A percentile compares a stretch with the other conserved stretches of the same genome.
phyloP scores from a whole-genome alignment of 2,797 vertebrate genomes.

The Strix occidentalis region DNA sequence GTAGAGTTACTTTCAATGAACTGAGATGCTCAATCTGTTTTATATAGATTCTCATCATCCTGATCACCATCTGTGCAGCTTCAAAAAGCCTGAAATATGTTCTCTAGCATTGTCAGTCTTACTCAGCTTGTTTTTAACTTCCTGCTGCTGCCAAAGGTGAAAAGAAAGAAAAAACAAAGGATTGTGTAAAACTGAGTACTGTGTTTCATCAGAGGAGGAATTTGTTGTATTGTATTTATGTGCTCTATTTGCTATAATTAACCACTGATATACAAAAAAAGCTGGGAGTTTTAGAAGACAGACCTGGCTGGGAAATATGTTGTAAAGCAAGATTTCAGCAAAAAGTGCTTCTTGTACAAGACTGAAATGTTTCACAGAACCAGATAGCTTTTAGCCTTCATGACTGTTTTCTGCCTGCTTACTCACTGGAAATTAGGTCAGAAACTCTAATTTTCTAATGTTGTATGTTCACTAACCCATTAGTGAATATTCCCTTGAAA shows the following conservation, averaged over 20 bases:
- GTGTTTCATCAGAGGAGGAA: not conserved
- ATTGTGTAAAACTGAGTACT: not conserved
- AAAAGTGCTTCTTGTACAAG: not conserved
- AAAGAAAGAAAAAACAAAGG: not conserved
- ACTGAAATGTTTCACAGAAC: not conserved
- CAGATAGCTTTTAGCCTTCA: not conserved
- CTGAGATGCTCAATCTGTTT: not conserved
- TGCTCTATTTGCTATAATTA: not conserved
- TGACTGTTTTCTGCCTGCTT: not conserved
- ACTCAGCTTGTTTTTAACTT: not conserved
- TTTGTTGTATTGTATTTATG: not conserved
- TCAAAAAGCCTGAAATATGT: not conserved
- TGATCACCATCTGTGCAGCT: not conserved
- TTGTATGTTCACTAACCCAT: not conserved
- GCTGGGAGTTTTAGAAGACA: rapidly evolving
- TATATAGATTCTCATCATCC: not conserved
- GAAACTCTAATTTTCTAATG: not conserved
- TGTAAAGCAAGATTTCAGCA: not conserved
- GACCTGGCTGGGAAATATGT: not conserved
- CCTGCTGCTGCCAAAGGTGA: not conserved
- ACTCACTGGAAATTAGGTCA: not conserved
- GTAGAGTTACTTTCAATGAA: not conserved
- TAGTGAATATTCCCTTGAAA: not conserved
- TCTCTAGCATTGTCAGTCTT: not conserved
- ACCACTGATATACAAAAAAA: not conserved